Percentiles rank a stretch among this genome's conserved stretches.
phyloP scores from a whole-genome alignment of 2,113 vertebrate species.

The Scalopus aquaticus region DNA sequence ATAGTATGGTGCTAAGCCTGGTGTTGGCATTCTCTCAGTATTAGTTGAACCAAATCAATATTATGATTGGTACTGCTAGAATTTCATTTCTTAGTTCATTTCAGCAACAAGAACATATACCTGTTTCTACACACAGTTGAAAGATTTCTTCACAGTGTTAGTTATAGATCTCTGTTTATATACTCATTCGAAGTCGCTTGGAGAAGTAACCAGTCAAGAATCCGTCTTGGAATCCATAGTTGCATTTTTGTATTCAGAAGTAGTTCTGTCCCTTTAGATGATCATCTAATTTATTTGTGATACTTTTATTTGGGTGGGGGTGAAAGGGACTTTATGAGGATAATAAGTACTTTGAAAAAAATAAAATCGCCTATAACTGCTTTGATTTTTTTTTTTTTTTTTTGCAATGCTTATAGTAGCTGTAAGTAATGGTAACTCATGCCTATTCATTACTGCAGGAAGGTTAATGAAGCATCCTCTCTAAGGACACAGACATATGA shows the following conservation, averaged over 20 bases:
- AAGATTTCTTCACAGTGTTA: neutral
- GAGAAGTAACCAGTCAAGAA: neutral
- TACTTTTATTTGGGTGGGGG: neutral
- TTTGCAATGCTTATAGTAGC: neutral
- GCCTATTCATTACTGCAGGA: conserved; percentile 50
- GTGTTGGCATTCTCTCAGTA: neutral
- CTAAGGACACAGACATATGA: conserved; percentile 53
- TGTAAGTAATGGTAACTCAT: neutral
- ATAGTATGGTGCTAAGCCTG: neutral
- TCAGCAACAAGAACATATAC: neutral
- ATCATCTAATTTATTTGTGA: conserved; percentile 18
- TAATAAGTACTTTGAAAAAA: conserved; percentile 37
- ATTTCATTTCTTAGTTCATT: neutral
- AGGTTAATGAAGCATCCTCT: conserved; percentile 47
- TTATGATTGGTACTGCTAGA: neutral
- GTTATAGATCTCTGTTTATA: neutral
- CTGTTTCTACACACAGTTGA: neutral
- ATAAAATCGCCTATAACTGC: conserved; percentile 4
- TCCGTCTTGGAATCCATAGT: neutral
- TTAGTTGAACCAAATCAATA: conserved; percentile 16
- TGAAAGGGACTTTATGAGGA: neutral
- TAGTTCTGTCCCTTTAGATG: neutral
- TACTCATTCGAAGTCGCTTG: neutral
- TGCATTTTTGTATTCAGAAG: conserved; percentile 36
- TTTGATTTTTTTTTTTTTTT: neutral